phyloP scores from a whole-genome alignment of 2,113 vertebrate species.

The Donacobius atricapilla region DNA sequence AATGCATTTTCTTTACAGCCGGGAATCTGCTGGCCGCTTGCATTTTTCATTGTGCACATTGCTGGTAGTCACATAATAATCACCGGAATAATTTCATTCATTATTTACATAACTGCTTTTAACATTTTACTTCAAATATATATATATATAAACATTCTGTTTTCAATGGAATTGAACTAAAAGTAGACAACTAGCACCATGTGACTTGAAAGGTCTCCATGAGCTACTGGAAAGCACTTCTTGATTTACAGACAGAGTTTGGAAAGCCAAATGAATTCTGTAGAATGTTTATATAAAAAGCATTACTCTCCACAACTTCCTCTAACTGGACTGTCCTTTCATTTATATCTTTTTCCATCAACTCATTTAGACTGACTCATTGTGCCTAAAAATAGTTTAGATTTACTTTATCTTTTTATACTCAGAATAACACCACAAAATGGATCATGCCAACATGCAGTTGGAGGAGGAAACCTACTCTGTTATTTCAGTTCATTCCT shows the following conservation, averaged over 20 bases:
- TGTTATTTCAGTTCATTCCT: background rate
- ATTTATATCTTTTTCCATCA: slow-evolving; percentile 36
- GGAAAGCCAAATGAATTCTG: slow-evolving; percentile 10
- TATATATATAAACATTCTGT: background rate
- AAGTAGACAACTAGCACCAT: background rate
- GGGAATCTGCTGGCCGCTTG: background rate
- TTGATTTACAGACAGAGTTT: background rate
- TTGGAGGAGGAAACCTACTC: background rate
- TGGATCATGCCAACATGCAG: background rate
- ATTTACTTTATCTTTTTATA: slow-evolving; percentile 33
- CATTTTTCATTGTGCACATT: background rate
- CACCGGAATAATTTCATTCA: background rate
- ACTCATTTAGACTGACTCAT: slow-evolving; percentile 20
- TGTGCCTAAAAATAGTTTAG: slow-evolving; percentile 27
- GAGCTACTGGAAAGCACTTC: background rate
- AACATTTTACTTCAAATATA: background rate
- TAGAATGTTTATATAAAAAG: slow-evolving; percentile 21
- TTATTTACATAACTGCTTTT: background rate
- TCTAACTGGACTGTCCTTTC: slow-evolving; percentile 14
- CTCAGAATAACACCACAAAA: background rate
- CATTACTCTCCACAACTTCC: slow-evolving; percentile 11
- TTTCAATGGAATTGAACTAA: background rate
- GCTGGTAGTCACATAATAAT: background rate
- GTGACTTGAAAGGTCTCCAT: background rate
- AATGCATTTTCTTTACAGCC: background rate